A percentile compares a stretch with the other conserved stretches of the same genome.
phyloP scores from a whole-genome alignment of 2,888 invertebrate species.

The Morpho helenor region DNA sequence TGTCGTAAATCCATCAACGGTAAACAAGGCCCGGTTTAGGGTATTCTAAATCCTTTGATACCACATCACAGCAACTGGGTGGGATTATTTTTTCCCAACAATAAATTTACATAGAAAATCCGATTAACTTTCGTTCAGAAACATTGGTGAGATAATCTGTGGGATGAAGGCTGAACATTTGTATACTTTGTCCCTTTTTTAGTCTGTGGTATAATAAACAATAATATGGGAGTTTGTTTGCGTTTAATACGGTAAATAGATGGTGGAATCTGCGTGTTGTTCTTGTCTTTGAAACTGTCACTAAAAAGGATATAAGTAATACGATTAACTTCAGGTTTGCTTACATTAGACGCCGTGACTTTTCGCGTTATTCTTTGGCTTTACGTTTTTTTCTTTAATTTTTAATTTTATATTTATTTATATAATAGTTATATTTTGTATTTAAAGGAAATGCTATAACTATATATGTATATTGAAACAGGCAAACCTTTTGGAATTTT shows the following conservation, averaged over 20 bases:
- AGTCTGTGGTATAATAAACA: constrained; percentile 40
- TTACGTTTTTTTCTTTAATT: too few species aligned
- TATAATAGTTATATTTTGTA: too few species aligned
- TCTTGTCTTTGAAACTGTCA: constrained; percentile 36
- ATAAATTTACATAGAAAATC: constrained; percentile 63
- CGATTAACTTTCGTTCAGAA: constrained; percentile 55
- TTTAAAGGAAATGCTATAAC: too few species aligned
- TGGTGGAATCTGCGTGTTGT: constrained; percentile 30
- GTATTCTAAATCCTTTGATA: constrained; percentile 33
- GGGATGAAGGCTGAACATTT: constrained; percentile 34
- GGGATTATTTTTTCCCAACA: constrained; percentile 52
- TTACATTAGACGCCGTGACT: constrained; percentile 1
- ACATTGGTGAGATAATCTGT: constrained; percentile 47
- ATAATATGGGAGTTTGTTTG: constrained; percentile 45
- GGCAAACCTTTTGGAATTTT: too few species aligned
- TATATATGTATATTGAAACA: too few species aligned
- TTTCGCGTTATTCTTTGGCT: too few species aligned
- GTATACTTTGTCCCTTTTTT: constrained; percentile 43
- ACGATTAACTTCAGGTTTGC: constrained; percentile 35
- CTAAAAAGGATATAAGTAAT: constrained; percentile 41
- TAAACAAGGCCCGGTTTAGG: constrained; percentile 40
- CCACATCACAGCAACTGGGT: constrained; percentile 42
- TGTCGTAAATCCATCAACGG: constrained; percentile 50
- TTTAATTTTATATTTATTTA: too few species aligned
- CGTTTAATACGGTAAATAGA: constrained; percentile 40